Conservation (phyloP, 2,797 vertebrate species). For the Delichon dasypus region DNA sequence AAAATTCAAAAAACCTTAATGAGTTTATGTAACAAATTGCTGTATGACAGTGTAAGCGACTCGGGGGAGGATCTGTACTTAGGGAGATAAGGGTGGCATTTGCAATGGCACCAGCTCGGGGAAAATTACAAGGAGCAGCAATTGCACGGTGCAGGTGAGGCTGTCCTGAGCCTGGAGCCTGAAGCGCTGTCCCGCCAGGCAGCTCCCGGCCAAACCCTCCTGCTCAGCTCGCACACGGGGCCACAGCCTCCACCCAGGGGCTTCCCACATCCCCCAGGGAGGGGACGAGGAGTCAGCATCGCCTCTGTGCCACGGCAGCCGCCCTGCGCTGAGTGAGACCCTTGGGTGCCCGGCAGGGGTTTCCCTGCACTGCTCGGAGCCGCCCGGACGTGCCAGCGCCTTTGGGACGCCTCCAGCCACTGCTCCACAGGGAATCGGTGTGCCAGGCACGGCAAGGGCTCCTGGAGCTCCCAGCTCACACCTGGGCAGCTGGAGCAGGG, state of each 20-base stretch:
- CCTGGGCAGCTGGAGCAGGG: conserved; percentile 31
- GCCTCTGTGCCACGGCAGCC: not conserved
- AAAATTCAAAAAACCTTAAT: not conserved
- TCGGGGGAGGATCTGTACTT: conserved; percentile 53
- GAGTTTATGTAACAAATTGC: conserved; percentile 62
- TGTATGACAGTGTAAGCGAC: not conserved
- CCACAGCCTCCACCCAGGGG: not conserved
- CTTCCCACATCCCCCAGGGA: not conserved
- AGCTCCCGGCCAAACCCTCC: not conserved
- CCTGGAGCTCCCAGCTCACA: not conserved
- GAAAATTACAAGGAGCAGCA: conserved; percentile 64
- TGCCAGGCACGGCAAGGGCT: not conserved
- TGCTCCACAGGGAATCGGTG: not conserved
- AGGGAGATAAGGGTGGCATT: conserved; percentile 63
- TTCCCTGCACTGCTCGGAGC: not conserved
- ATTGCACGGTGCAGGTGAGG: conserved; percentile 5
- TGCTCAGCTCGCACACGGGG: not conserved
- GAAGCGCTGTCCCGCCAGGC: not conserved
- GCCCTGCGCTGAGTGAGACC: not conserved
- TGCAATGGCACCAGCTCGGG: conserved; percentile 63
- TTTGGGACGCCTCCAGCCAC: not conserved
- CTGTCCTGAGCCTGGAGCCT: conserved; percentile 40
- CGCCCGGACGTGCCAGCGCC: not conserved
- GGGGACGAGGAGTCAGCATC: accelerated
- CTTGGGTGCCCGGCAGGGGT: not conserved